Conservation (phyloP, 2,113 vertebrate species). For the Phalacrocorax pelagicus region DNA sequence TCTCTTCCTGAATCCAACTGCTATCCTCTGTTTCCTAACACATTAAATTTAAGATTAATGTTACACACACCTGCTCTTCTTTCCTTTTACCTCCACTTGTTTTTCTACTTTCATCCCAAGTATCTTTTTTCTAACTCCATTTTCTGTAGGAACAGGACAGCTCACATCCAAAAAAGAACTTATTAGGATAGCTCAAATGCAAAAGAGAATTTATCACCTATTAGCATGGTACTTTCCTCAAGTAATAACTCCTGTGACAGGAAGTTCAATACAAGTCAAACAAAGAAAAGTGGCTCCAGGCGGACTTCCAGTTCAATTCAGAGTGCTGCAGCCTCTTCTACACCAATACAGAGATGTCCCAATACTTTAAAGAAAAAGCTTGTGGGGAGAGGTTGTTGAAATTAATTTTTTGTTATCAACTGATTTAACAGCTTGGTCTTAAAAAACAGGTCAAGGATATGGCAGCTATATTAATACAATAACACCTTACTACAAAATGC, state of each 20-base stretch:
- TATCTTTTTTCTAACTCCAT: not conserved
- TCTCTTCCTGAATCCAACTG: not conserved
- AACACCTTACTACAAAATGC: not conserved
- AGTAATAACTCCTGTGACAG: not conserved
- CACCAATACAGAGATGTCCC: not conserved
- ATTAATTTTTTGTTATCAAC: not conserved
- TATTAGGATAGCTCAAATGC: not conserved
- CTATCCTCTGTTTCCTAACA: not conserved
- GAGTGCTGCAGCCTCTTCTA: not conserved
- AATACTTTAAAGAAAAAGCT: not conserved
- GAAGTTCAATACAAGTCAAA: not conserved
- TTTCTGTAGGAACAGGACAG: not conserved
- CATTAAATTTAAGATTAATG: conserved; percentile 7
- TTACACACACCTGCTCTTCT: not conserved
- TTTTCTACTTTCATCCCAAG: not conserved
- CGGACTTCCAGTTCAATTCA: not conserved
- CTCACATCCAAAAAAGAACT: not conserved
- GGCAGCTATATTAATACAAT: not conserved
- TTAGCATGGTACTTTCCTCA: not conserved
- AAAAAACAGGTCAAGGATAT: not conserved
- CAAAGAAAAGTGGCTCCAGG: not conserved
- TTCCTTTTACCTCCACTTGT: not conserved
- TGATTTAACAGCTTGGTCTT: not conserved
- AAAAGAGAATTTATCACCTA: not conserved
- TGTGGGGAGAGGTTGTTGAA: not conserved